A percentile compares a stretch with the other conserved stretches of the same genome.
Evolutionary conservation across 2,888 invertebrate genomes (phyloP).

Genomic region (Pyrgus malvae): DNA sequence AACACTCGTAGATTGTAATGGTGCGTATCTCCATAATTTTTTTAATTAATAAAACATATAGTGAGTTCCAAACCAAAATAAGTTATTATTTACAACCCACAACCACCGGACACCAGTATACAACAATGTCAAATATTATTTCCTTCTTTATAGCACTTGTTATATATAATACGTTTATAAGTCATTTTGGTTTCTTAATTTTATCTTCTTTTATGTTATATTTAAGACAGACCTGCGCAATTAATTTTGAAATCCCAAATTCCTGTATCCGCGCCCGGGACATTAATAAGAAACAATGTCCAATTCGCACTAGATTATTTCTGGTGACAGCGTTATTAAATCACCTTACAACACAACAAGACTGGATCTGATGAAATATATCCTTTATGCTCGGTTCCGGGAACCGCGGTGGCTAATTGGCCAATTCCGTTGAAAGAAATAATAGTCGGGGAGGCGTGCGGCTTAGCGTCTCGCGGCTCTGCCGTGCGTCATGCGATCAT

Average conservation of each 20-base stretch:
- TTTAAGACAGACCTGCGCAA: neutral
- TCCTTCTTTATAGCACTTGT: no score
- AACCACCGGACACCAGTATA: no score
- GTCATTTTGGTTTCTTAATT: no score
- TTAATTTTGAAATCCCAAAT: slow-evolving; percentile 17
- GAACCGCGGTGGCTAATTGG: slow-evolving; percentile 14
- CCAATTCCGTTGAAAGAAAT: slow-evolving; percentile 13
- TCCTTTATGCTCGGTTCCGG: slow-evolving; percentile 12
- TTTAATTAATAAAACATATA: no score
- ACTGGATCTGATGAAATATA: slow-evolving; percentile 21
- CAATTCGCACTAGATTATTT: slow-evolving; percentile 21
- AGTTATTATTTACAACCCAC: no score
- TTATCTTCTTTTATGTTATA: no score
- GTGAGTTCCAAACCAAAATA: no score
- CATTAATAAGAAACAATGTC: slow-evolving; percentile 24
- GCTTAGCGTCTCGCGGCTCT: neutral
- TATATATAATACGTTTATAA: no score
- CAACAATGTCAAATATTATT: no score
- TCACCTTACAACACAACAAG: slow-evolving; percentile 10
- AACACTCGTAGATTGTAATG: no score
- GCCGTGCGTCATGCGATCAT: no score
- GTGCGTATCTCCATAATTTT: no score
- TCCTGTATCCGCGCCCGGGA: slow-evolving; percentile 1
- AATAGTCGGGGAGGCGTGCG: neutral
- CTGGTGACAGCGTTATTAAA: slow-evolving; percentile 21